phyloP scores from a whole-genome alignment of 1,140 invertebrate species.

The Philopotamus ludificatus region DNA sequence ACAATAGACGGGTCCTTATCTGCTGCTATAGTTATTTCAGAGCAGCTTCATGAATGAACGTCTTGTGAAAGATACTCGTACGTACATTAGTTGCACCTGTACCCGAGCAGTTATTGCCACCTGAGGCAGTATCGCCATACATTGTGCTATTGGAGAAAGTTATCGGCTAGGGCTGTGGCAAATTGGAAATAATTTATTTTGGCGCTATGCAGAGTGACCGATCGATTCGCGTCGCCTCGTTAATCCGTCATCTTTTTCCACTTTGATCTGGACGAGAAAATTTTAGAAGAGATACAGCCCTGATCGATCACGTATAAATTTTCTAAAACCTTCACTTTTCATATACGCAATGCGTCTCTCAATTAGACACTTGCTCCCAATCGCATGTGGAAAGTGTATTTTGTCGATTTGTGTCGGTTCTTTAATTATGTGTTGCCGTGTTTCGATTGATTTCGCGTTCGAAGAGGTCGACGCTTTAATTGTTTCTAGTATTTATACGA shows the following conservation, averaged over 20 bases:
- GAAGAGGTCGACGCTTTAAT: too few species aligned
- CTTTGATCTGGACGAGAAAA: neutral
- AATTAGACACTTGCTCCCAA: neutral
- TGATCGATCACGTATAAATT: neutral
- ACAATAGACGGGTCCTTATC: too few species aligned
- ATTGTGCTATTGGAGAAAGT: slow-evolving; percentile 29
- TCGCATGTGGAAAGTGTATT: neutral
- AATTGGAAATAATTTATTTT: neutral
- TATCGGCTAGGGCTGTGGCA: slow-evolving; percentile 21
- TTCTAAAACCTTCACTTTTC: slow-evolving; percentile 24
- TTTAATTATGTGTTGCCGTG: neutral
- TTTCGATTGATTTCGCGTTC: too few species aligned
- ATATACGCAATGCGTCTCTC: neutral
- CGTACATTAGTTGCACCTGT: slow-evolving; percentile 27
- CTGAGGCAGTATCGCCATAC: slow-evolving; percentile 20
- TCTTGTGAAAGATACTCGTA: too few species aligned
- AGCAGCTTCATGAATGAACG: too few species aligned
- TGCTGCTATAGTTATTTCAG: too few species aligned
- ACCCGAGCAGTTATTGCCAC: slow-evolving; percentile 19
- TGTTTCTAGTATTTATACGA: neutral
- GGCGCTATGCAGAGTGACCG: neutral
- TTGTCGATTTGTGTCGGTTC: neutral
- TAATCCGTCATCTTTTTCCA: too few species aligned
- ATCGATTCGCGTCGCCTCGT: neutral
- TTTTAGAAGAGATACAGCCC: too few species aligned